A percentile compares a stretch with the other conserved stretches of the same genome.
Evolutionary conservation across 2,888 invertebrate genomes (phyloP).

Genomic region (Monochamus alternatus): DNA sequence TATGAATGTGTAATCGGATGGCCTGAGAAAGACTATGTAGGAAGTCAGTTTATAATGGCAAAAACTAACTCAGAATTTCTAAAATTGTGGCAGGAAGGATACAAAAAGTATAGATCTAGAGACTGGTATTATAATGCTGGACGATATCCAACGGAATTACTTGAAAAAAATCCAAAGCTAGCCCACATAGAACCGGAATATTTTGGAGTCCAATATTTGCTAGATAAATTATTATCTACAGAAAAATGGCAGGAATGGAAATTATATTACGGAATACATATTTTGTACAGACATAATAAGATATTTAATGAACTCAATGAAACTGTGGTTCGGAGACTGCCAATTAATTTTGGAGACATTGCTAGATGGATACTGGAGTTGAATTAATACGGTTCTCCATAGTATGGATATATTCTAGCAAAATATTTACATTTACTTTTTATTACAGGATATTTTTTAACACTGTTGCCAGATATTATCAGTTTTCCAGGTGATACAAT

Average conservation of each 20-base stretch:
- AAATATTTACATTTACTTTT: no score
- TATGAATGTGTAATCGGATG: conserved; percentile 25
- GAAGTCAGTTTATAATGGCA: conserved; percentile 22
- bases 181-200: conserved; percentile 10
- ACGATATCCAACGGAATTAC: conserved; percentile 23
- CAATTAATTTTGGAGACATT: conserved; percentile 29
- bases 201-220: conserved; percentile 27
- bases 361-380: conserved; percentile 18
- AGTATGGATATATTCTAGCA: no score
- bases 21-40: conserved; percentile 18
- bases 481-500: no score
- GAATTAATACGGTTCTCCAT: no score
- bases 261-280: conserved; percentile 18
- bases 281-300: conserved; percentile 17
- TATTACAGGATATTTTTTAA: no score
- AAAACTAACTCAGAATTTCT: conserved; percentile 6
- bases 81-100: conserved; percentile 11
- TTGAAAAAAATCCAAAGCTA: background rate
- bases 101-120: conserved; percentile 26
- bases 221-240: conserved; percentile 18
- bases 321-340: background rate
- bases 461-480: no score
- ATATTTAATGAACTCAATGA: conserved; percentile 2
- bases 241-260: conserved; percentile 26
- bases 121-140: conserved; percentile 34